Evolutionary conservation across 53 echinoderm and acorn worm species (phyloP), one percentile per base, ranked within the genome.

Genomic region (Holothuria leucospilota): DNA sequence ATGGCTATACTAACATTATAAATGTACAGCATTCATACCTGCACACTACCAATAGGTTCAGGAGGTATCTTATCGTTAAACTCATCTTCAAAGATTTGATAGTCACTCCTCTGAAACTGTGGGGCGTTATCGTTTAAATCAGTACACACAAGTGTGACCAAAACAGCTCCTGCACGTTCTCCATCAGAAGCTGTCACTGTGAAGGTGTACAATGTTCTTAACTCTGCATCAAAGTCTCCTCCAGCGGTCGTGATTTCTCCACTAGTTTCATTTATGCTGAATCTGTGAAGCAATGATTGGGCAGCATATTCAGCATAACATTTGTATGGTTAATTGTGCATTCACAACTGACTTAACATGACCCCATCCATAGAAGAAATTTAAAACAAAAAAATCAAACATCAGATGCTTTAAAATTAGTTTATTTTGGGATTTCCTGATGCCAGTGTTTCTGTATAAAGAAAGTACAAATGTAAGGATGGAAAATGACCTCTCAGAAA

Each of bases 101-200:
- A 21, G 34, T 15, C 38, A 16, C 27, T 53, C 53, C 80, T 25
- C 0, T 61, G 62, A 51, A 80, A 80, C 26, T 60, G 26, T 5
- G 80, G 80, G 29, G 60, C 8, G 7, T 20, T 14, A 6, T 80
- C 80, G 24, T 80, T 80, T 7, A 59, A 38, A 38, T 80, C 80
- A 13, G 59, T 80, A 34, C 80, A 80, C 11, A 4, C 20, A 6
- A 80, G 80, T 14, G 60, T 80, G 1, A 80, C 80, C 29, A 80
- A 59, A 24, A 80, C 61, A 30, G 80, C 39, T 2, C 53, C 51
- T 6, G 80, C 61, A 26, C 80, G 80, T 34, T 59, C 80, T 21
- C 61, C 61, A 80, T 80, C 80, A 13, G 80, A 80, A 3, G 60
- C 59, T 16, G 56, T 26, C 80, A 80, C 80, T 0, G 80, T 80